Conservation (phyloP, 2,113 vertebrate species). For the Planiliza haematocheilus region DNA sequence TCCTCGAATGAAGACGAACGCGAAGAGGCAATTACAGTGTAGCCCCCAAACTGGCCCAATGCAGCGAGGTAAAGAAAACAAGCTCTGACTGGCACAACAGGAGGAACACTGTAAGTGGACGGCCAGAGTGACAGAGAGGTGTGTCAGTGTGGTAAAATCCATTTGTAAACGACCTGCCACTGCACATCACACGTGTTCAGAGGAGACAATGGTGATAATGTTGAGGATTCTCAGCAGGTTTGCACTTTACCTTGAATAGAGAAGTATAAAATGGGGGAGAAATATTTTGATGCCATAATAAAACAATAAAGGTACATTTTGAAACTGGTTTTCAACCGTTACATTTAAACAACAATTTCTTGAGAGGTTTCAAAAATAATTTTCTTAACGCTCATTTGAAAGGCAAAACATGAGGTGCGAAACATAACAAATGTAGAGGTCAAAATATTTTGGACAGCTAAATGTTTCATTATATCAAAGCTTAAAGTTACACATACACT, state of each 20-base stretch:
- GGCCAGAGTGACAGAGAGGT: not conserved
- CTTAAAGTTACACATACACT: too few relatives aligned
- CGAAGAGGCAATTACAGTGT: constrained; percentile 33
- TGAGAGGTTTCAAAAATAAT: too few relatives aligned
- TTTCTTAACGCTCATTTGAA: too few relatives aligned
- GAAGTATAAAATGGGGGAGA: not conserved
- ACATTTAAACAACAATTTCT: too few relatives aligned
- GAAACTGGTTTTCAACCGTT: too few relatives aligned
- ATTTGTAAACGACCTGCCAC: not conserved
- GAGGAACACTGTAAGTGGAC: not conserved
- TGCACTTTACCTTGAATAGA: not conserved
- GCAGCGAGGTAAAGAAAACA: not conserved
- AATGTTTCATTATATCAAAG: too few relatives aligned
- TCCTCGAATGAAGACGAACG: constrained; percentile 25
- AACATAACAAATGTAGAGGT: too few relatives aligned
- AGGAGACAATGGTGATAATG: not conserved
- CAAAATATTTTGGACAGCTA: too few relatives aligned
- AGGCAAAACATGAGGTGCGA: too few relatives aligned
- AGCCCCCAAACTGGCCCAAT: not conserved
- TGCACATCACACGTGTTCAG: not conserved
- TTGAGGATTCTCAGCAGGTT: not conserved
- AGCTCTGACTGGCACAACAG: not conserved
- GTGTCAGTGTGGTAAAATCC: not conserved
- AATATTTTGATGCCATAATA: too few relatives aligned
- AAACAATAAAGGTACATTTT: too few relatives aligned